Conservation (phyloP, 2,888 invertebrate species). For the Thymelicus acteon region DNA sequence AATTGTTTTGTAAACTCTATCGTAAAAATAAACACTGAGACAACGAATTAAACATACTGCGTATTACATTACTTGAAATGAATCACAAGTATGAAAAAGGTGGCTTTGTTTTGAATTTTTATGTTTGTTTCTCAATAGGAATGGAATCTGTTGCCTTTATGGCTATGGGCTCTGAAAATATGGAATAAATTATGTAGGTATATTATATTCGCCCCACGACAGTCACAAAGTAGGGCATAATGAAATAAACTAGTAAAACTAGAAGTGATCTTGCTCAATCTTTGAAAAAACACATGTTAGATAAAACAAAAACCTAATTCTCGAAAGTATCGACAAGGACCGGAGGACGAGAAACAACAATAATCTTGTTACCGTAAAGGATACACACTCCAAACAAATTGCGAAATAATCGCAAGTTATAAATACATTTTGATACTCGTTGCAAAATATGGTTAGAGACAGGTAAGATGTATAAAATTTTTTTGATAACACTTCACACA, state of each 20-base stretch:
- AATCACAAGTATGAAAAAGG: conserved; percentile 25
- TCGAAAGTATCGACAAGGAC: conserved; percentile 14
- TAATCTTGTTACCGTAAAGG: conserved; percentile 50
- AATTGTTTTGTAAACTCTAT: conserved; percentile 19
- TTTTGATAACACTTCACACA: conserved; percentile 34
- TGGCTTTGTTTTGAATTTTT: conserved; percentile 23
- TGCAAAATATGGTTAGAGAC: not conserved
- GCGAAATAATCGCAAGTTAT: conserved; percentile 2
- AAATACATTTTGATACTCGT: not conserved
- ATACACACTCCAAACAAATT: conserved; percentile 34
- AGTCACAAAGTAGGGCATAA: conserved; percentile 27
- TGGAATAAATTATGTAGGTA: conserved; percentile 25
- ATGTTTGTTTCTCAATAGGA: not conserved
- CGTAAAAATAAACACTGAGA: conserved; percentile 26
- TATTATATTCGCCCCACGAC: conserved; percentile 15
- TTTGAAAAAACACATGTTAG: conserved; percentile 1
- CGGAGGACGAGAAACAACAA: conserved; percentile 1
- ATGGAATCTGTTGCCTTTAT: not conserved
- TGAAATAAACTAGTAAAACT: conserved; percentile 49
- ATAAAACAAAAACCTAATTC: not conserved
- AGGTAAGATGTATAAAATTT: not conserved
- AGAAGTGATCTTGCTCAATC: conserved; percentile 37
- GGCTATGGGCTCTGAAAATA: not conserved
- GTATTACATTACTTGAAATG: conserved; percentile 16
- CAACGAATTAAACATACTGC: conserved; percentile 22